Evolutionary conservation across 2,113 vertebrate genomes (phyloP), one percentile per base, ranked within the genome.

Genomic region (Turnix velox): DNA sequence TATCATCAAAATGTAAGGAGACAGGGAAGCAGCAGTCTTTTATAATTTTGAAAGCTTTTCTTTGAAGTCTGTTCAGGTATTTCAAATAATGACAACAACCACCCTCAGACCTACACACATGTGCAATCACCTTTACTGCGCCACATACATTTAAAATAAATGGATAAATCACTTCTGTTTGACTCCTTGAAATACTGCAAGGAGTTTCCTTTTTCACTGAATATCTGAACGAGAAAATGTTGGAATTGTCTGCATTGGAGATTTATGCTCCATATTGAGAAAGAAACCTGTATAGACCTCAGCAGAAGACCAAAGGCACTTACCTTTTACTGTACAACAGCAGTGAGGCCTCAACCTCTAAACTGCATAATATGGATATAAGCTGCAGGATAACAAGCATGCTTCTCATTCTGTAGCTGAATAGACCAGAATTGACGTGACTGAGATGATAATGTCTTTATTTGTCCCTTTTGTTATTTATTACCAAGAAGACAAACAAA

Each of bases 401-500:
- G 61, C 30, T 55, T 73, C 45, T 68, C 81, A 72, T 72, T 71
- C 58, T 48, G 27, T 10, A 73, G 48, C 27, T 65, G 40, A 61
- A 18, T 6, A 27, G 39, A 13, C 15, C 37, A 59, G 40, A 72
- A 63, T 24, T 43, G 20, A 24, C 1, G 1, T 37, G 42, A n/a
- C 31, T 20, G 51, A 67, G 65, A 25, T n/a, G 14, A 9, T 8
- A 46, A n/a, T 58, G 68, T 67, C 33, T 87, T 90, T 85, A 93
- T 95, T 84, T 67, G 37, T 25, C 84, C 66, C 28, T 54, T 95
- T 74, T 79, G 91, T 94, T 92, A 84, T 83, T 95, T 87, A 97
- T 96, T 94, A 97, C 76, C 76, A 93, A 79, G 31, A 82, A 57
- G 79, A 42, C 77, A 92, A 91, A 97, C 54, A 96, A 80, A 96